Base-by-base conservation (phyloP, 2,113 vertebrate species). In the Madoqua kirkii region DNA sequence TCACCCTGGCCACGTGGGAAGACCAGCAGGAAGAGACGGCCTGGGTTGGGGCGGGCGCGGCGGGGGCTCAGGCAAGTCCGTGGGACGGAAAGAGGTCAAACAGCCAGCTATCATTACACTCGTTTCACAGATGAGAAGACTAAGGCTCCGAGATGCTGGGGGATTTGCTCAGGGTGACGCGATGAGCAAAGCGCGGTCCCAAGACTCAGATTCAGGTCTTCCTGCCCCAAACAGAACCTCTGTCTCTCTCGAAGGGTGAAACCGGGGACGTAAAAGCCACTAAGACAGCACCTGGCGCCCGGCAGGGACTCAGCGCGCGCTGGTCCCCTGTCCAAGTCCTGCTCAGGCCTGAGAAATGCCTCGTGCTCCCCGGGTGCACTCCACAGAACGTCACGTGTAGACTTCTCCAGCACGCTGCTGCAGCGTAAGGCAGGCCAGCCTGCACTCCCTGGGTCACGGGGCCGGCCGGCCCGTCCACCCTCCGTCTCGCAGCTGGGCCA, bases 211-310 rank as follows among this genome's bases (percentile, higher is more conserved):
- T 33, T 60, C 27, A 71, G 55, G 31, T 60, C 52, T 48, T 27
- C 60, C 23, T 10, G 21, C 2, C 33, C 15, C 62, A 64, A 5
- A 50, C 13, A 29, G 4, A 50, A 25, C 0, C 33, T 16, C 31
- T 62, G 7, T 83, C n/a, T 64, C n/a, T 76, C 81, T 43, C 31
- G 16, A 50, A 76, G 54, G 62, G 31, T 27, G 23, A 89, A 15
- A 62, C 0, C 0, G 21, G 45, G 59, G n/a, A 2, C 1, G 1
- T 33, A 36, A 86, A 60, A 71, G 50, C 50, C 52, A 36, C 15
- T 5, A 33, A 2, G 1, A 48, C 31, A 29, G 57, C 7, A 40
- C 40, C 54, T 9, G 60, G 6, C 25, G 17, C 33, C 52, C 15
- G 33, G 13, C 0, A 27, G 0, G 9, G 21, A 25, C 36, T 52